phyloP scores from a whole-genome alignment of 2,797 vertebrate genomes.

The Sebastiscus albofasciatus region DNA sequence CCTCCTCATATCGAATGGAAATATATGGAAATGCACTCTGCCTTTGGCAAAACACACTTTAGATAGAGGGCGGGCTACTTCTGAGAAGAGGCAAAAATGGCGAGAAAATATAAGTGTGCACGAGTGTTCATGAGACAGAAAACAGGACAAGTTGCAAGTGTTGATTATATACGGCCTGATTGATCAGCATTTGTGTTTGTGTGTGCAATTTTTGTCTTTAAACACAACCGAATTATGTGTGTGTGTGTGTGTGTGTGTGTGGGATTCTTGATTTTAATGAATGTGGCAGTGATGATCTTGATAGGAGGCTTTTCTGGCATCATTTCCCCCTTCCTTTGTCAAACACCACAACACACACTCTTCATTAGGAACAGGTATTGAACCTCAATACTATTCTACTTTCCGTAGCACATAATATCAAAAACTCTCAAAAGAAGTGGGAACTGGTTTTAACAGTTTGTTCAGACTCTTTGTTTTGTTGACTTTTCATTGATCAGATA shows the following conservation, averaged over 20 bases:
- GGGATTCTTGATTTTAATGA: constrained; percentile 25
- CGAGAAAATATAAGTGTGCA: constrained; percentile 62
- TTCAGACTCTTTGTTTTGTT: neutral
- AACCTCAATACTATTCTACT: neutral
- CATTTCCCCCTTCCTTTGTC: constrained; percentile 29
- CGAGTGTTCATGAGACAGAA: constrained; percentile 45
- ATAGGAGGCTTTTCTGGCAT: constrained; percentile 37
- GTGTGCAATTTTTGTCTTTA: constrained; percentile 33
- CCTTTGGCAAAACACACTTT: constrained; percentile 80
- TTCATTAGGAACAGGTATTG: neutral
- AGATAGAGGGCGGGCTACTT: constrained; percentile 74
- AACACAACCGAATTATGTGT: neutral
- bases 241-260: neutral
- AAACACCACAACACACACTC: constrained; percentile 26
- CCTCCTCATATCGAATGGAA: constrained; percentile 82
- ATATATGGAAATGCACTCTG: constrained; percentile 83
- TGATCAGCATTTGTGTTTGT: constrained; percentile 41
- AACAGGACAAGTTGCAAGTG: constrained; percentile 51
- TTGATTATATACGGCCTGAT: constrained; percentile 58
- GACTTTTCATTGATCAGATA: neutral
- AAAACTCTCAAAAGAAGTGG: neutral
- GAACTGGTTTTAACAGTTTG: neutral
- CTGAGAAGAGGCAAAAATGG: constrained; percentile 74
- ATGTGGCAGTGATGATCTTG: constrained; percentile 45
- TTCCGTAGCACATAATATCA: neutral